A percentile compares a stretch with the other conserved stretches of the same genome.
phyloP scores from a whole-genome alignment of 2,113 vertebrate species.

The Crotalus viridis region DNA sequence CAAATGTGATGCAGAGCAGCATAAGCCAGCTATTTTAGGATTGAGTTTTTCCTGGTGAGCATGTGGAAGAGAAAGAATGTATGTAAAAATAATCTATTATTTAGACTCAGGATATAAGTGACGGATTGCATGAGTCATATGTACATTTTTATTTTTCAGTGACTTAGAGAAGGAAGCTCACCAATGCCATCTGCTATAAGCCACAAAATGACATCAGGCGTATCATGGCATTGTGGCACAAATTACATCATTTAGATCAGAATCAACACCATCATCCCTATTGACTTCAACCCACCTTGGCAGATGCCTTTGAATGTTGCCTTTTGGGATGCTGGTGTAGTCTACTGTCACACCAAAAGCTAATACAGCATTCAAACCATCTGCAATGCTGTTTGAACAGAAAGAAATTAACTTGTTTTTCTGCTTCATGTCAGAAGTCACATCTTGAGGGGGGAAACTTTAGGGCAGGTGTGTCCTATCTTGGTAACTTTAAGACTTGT shows the following conservation, averaged over 20 bases:
- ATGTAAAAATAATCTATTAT: neutral
- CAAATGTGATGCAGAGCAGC: neutral
- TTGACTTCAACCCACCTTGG: neutral
- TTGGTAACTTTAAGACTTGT: neutral
- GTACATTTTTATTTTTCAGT: neutral
- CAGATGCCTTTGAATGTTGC: neutral
- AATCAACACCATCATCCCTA: neutral
- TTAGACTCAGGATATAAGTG: neutral
- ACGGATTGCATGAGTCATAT: neutral
- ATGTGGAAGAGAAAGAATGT: neutral
- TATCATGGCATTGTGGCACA: neutral
- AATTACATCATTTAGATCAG: neutral
- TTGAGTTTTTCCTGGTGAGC: constrained; percentile 16
- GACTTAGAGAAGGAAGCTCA: neutral
- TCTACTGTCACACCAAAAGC: neutral
- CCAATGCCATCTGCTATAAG: neutral
- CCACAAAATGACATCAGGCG: neutral
- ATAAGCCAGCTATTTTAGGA: constrained; percentile 3
- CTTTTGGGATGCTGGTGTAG: neutral
- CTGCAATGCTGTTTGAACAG: neutral
- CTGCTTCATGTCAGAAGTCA: neutral
- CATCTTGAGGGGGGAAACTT: neutral
- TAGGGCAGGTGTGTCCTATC: neutral
- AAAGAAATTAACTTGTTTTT: neutral
- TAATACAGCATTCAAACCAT: neutral